A percentile compares a stretch with the other conserved stretches of the same genome.
Conservation (phyloP, 2,888 invertebrate genomes). For the Macrosoma leucophasiata region DNA sequence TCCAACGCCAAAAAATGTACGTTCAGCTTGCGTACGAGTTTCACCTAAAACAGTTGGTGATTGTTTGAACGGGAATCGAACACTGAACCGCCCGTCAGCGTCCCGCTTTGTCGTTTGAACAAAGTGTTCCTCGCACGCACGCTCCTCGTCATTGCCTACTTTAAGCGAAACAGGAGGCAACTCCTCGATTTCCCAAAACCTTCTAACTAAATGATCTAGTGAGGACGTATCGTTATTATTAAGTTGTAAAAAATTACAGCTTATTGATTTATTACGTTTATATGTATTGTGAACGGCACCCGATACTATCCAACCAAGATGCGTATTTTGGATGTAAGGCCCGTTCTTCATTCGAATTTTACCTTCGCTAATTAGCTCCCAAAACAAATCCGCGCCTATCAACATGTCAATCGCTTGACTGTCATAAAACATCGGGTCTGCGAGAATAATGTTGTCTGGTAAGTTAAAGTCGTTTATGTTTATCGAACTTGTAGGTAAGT, state of each 20-base stretch:
- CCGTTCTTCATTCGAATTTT: slow-evolving; percentile 20
- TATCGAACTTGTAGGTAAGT: background rate
- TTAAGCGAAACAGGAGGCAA: background rate
- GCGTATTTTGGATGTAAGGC: slow-evolving; percentile 24
- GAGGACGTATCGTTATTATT: too few relatives aligned
- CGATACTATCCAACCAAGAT: slow-evolving; percentile 26
- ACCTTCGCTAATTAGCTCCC: slow-evolving; percentile 20
- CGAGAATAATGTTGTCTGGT: slow-evolving; percentile 13
- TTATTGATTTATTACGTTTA: slow-evolving; percentile 1
- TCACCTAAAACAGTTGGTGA: slow-evolving; percentile 2
- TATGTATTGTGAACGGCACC: slow-evolving; percentile 16
- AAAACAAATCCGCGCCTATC: slow-evolving; percentile 23
- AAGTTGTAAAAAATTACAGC: slow-evolving; percentile 19
- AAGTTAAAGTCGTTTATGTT: slow-evolving; percentile 2
- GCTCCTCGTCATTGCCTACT: slow-evolving; percentile 2
- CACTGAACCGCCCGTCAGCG: slow-evolving; percentile 9
- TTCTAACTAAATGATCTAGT: slow-evolving; percentile 16
- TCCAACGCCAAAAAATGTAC: background rate
- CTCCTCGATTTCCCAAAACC: slow-evolving; percentile 26
- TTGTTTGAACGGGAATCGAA: slow-evolving; percentile 7
- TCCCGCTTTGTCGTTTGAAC: slow-evolving; percentile 4
- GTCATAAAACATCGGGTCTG: slow-evolving; percentile 14
- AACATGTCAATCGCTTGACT: slow-evolving; percentile 16
- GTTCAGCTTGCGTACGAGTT: background rate
- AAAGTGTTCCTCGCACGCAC: background rate